Evolutionary conservation across 2,797 vertebrate genomes (phyloP), one percentile per base, ranked within the genome.

Genomic region (Valencia hispanica): DNA sequence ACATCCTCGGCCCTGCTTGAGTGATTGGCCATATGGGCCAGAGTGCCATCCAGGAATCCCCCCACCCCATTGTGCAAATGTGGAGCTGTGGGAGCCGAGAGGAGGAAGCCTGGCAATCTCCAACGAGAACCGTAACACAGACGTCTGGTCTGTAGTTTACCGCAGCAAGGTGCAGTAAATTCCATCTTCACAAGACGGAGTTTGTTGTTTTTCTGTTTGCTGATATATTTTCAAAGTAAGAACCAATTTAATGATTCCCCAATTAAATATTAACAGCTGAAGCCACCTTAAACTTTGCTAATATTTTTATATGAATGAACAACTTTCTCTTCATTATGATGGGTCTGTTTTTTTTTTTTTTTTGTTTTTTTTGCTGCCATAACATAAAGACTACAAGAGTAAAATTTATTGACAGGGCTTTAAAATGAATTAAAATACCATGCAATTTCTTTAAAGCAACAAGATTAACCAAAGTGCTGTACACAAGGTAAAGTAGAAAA

Each of bases 21-120:
- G 91, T 95, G 94, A 95, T 92, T 77, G 92, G 91, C 94, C 94
- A 95, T 92, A 94, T 95, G 94, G 94, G 89, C 86, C 59, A 75
- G 86, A 86, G 86, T 92, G 89, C 90, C 91, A 93, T 92, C 93
- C 91, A 89, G 86, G 81, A 88, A 80, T 84, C 90, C 86, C 92
- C 92, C 93, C 71, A 65, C 66, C 68, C 66, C 51, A 27, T 90
- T 61, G 90, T 88, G 89, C 84, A 88, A 83, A 89, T 86, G 87
- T 85, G 84, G 78, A 83, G 73, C 71, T 70, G 82, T 57, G 77
- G 80, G 81, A 86, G 87, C 86, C 70, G 55, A 74, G 79, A 83
- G 84, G 81, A 71, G 82, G 78, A 83, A 79, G 78, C 82, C 74
- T 74, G 80, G 79, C 80, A 74, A 63, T 79, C 78, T 70, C 74